These are phyloP conservation scores for Onychostruthus taczanowskii DNA, from an alignment of 2,113 vertebrate genomes.

Conservation along the genomic window DNA sequence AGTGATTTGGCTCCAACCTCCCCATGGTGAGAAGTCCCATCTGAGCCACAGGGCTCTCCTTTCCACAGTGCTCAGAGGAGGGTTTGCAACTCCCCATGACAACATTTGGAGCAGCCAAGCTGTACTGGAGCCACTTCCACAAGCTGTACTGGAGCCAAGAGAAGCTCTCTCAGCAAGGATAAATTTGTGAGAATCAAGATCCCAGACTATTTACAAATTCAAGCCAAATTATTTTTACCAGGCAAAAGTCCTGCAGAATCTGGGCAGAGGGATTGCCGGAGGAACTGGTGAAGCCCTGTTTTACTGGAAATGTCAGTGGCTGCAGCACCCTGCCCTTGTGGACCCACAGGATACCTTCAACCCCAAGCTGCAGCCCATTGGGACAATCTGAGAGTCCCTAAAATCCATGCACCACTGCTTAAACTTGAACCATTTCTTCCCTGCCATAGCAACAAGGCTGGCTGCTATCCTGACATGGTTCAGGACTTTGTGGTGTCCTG, in stretches of 20 bases:
- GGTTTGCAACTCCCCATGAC: neutral
- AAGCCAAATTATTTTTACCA: neutral
- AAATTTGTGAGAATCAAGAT: neutral
- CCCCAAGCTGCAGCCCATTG: neutral
- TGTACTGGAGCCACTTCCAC: neutral
- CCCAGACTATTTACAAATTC: neutral
- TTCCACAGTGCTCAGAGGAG: neutral
- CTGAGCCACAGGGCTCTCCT: accelerated
- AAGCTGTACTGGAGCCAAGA: neutral
- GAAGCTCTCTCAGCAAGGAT: neutral
- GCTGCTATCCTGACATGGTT: neutral
- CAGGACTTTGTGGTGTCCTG: neutral
- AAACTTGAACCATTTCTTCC: neutral
- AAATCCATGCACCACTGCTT: neutral
- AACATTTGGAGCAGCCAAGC: neutral
- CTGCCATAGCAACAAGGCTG: neutral
- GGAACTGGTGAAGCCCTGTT: neutral
- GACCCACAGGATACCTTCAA: neutral
- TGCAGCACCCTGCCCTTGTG: accelerated
- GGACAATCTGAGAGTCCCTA: neutral
- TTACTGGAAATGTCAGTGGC: neutral
- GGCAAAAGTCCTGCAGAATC: neutral
- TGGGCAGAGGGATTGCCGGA: neutral
- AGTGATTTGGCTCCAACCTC: neutral
- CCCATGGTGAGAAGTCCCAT: neutral